Base-by-base conservation (phyloP, 2,888 invertebrate species). In the Catocala fraxini region DNA sequence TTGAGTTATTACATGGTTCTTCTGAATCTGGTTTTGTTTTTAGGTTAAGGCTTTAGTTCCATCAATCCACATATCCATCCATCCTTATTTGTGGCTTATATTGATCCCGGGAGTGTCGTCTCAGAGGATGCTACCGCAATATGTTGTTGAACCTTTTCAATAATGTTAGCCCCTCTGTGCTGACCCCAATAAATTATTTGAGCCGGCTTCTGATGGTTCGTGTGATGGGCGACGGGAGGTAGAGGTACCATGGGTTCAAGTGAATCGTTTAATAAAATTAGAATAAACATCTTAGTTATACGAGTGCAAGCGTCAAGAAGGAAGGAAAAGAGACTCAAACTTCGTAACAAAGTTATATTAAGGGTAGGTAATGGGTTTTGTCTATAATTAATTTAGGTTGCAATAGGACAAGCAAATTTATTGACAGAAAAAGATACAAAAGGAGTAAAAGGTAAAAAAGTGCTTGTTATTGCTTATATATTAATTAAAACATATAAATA, bases 181-280 rank as follows among this genome's bases (percentile, higher is more conserved):
- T 75, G 81, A 80, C 83, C 83, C 78, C 80, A 79, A 87, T 87
- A 87, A 84, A 86, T 84, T 80, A 76, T 72, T 63, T 59, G 74
- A 73, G 63, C 67, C 75, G 72, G 75, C 78, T 79, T 72, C 74
- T 63, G 76, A 69, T 25, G n/a, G 49, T n/a, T 56, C 33, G 45
- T 57, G 60, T 56, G 25, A 43, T 42, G 65, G 47, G 67, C 46
- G 15, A 57, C 15, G 25, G 15, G 56, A 64, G 63, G 47, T 11
- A 68, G 63, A 63, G 65, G 34, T 15, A 47, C 34, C 6, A 34
- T n/a, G 34, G 33, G 12, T 33, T 12, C 45, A 6, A n/a, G 13
- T 53, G 9, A 0, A 9, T 13, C 5, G 15, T 46, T 11, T 25
- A 4, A 9, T 48, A 34, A 7, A 34, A 48, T 34, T 4, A 25